phyloP scores from a whole-genome alignment of 2,113 vertebrate species.

The Pomatostomus ruficeps region DNA sequence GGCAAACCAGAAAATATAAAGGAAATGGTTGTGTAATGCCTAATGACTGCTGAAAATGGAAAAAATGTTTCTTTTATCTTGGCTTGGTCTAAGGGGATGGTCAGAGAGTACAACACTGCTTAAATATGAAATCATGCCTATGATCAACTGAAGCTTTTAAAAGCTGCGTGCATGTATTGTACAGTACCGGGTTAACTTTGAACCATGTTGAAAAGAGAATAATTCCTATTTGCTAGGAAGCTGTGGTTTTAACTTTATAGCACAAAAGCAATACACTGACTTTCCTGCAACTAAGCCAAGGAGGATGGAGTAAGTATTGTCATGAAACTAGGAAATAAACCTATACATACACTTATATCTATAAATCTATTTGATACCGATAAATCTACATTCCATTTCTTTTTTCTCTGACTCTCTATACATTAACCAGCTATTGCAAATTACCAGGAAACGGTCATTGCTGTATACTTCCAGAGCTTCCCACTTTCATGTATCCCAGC shows the following conservation, averaged over 20 bases:
- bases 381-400: neutral
- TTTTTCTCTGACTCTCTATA: neutral
- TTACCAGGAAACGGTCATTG: neutral
- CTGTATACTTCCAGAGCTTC: neutral
- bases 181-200: neutral
- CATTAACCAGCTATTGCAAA: neutral
- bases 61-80: slow-evolving; percentile 18
- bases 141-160: neutral
- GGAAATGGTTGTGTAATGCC: slow-evolving; percentile 16
- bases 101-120: neutral
- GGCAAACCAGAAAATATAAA: slow-evolving; percentile 1
- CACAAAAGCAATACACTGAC: neutral
- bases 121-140: neutral
- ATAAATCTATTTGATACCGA: neutral
- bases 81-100: neutral
- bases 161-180: neutral
- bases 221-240: neutral
- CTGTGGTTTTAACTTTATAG: neutral
- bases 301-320: neutral
- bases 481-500: neutral
- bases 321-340: neutral
- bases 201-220: neutral
- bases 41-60: slow-evolving; percentile 20
- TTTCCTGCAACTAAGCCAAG: neutral
- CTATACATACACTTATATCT: neutral